A percentile compares a stretch with the other conserved stretches of the same genome.
Evolutionary conservation across 2,888 invertebrate species (phyloP).

Genomic region (Congeria kusceri): DNA sequence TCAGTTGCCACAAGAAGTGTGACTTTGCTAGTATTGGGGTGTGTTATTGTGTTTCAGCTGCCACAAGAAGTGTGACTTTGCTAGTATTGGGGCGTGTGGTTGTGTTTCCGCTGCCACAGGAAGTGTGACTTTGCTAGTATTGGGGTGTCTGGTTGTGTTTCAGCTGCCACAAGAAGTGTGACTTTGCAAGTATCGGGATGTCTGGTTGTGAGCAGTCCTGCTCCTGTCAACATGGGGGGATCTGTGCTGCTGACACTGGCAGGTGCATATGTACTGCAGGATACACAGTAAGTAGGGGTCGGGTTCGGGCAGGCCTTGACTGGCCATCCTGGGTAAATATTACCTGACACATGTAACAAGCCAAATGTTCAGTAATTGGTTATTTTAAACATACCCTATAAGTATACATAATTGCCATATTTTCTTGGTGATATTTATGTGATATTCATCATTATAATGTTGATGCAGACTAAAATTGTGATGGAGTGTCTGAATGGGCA

Average conservation of each 20-base stretch:
- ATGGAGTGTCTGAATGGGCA: background rate
- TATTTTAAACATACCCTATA: too few species aligned
- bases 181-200: background rate
- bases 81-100: constrained; percentile 1
- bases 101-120: constrained; percentile 38
- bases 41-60: constrained; percentile 31
- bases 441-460: too few species aligned
- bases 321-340: too few species aligned
- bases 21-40: constrained; percentile 4
- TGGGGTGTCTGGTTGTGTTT: constrained; percentile 17
- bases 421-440: too few species aligned
- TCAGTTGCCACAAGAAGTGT: constrained; percentile 30
- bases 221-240: constrained; percentile 14
- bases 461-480: too few species aligned
- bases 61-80: constrained; percentile 31
- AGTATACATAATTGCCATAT: too few species aligned
- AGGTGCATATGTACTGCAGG: constrained; percentile 67
- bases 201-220: constrained; percentile 22
- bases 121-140: constrained; percentile 13
- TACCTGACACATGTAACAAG: too few species aligned
- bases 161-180: constrained; percentile 44
- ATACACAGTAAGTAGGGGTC: constrained; percentile 33
- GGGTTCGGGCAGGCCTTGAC: too few species aligned
- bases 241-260: constrained; percentile 35
- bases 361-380: too few species aligned